Evolutionary conservation across 2,888 invertebrate genomes (phyloP).

Genomic region (Sclerodermus sp.): DNA sequence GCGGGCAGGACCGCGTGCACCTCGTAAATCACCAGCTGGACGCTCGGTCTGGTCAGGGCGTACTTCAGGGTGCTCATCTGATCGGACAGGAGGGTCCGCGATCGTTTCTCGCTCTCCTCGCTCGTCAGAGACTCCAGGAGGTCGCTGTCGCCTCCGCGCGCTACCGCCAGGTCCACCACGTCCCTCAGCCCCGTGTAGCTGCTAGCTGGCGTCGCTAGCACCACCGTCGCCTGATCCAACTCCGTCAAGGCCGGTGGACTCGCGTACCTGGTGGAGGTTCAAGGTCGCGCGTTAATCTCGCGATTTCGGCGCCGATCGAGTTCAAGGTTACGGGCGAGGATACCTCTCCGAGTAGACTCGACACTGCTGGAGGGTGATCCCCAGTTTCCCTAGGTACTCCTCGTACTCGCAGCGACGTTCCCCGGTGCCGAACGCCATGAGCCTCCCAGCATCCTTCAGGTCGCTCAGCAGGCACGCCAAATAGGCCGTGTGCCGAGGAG

Average conservation of each 20-base stretch:
- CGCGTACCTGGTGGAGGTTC: constrained; percentile 27
- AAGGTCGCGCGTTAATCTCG: no score
- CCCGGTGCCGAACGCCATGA: constrained; percentile 68
- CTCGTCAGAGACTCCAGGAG: constrained; percentile 68
- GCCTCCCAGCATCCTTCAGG: constrained; percentile 63
- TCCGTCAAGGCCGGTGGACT: constrained; percentile 52
- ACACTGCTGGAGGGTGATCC: constrained; percentile 60
- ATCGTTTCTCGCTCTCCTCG: constrained; percentile 28
- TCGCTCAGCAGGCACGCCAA: constrained; percentile 68
- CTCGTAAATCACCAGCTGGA: constrained; percentile 79
- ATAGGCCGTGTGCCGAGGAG: constrained; percentile 79
- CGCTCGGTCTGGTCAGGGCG: constrained; percentile 79
- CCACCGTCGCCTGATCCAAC: constrained; percentile 66
- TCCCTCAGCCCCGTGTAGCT: constrained; percentile 79
- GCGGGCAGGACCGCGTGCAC: constrained; percentile 76
- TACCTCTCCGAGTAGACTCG: constrained; percentile 48
- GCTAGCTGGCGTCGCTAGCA: constrained; percentile 77
- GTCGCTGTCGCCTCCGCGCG: constrained; percentile 73
- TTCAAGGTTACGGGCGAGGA: no score
- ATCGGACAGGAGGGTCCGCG: constrained; percentile 67
- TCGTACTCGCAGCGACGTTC: constrained; percentile 64
- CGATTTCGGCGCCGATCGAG: no score
- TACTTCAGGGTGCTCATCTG: constrained; percentile 74
- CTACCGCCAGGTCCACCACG: constrained; percentile 72
- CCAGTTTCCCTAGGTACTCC: constrained; percentile 68